Base-by-base conservation (phyloP, 2,888 invertebrate genomes). In the Leptopilina myrica region DNA sequence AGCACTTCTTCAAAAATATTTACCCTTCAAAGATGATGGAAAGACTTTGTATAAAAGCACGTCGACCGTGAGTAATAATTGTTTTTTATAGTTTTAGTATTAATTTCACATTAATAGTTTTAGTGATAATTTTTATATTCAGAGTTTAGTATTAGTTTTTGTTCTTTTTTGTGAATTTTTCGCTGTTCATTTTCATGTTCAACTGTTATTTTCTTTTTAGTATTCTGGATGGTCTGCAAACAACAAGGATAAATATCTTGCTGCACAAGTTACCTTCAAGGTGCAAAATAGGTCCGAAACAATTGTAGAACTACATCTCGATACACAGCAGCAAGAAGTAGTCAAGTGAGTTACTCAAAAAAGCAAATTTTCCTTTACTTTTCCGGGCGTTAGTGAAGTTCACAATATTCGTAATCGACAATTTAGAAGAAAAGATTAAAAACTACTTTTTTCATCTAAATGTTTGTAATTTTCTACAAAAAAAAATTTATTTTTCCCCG, bases 1-100 rank as follows among this genome's bases (percentile, higher is more conserved):
- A 84, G 93, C 93, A 56, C 91, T 94, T 81, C 90, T 94, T 76
- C 94, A 94, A 89, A 94, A 94, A 87, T 94, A 93, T 90, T 92
- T 94, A 86, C 93, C 94, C 49, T 92, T 92, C 84, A 91, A 93
- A 86, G 92, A 93, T 83, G 92, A 93, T 82, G 92, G 92, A 53
- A 92, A 92, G 85, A 92, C 92, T 33, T 84, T 93, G 78, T 93
- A 93, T 88, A 93, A 92, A 88, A 93, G 93, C 89, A 93, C 93
- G 85, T 93, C 93, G 49, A 93, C 93, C 82, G 93, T 93, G 88
- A 90, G 90, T 87, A 43, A 49, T 12, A 11, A 11, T 49, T 12
- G 2, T 49, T 20, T 66, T 11, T 56, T 49, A 62, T 15, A 43
- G 33, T 33, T 33, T 33, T 33, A 4, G 33, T 33, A 43, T 65